Evolutionary conservation across 2,797 vertebrate genomes (phyloP).

Genomic region (Spea hammondii): DNA sequence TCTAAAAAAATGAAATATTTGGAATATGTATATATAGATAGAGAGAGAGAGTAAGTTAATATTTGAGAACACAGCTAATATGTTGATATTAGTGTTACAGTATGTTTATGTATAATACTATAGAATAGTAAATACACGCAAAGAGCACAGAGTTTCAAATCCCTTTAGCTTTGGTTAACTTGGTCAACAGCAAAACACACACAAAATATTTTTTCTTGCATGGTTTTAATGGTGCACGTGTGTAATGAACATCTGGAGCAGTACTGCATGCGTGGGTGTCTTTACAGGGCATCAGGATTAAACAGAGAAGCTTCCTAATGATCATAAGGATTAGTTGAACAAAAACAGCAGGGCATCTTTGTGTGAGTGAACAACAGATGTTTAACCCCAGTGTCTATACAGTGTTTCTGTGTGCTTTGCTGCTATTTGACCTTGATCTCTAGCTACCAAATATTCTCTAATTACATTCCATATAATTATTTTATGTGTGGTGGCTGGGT

Average conservation of each 20-base stretch:
- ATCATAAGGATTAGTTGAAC: constrained; percentile 68
- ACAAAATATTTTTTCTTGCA: constrained; percentile 18
- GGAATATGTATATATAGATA: too few species aligned
- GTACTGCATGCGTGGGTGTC: constrained; percentile 50
- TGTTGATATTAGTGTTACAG: too few species aligned
- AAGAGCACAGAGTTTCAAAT: background rate
- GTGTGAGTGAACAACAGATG: constrained; percentile 56
- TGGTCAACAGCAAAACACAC: background rate
- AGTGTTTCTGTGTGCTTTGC: background rate
- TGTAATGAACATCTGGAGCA: constrained; percentile 61
- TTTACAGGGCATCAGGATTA: constrained; percentile 69
- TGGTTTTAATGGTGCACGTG: constrained; percentile 57
- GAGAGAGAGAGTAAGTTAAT: too few species aligned
- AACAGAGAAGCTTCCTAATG: constrained; percentile 66
- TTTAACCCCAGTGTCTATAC: constrained; percentile 39
- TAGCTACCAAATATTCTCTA: too few species aligned
- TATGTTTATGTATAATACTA: too few species aligned
- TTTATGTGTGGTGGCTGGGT: too few species aligned
- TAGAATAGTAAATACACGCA: background rate
- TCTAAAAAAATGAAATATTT: too few species aligned
- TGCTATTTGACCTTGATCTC: too few species aligned
- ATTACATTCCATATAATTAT: too few species aligned
- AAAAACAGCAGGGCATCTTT: constrained; percentile 56
- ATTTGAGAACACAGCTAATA: too few species aligned
- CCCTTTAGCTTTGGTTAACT: background rate